These are phyloP conservation scores for Caranx ignobilis DNA, from an alignment of 2,113 vertebrate species.

Conservation along the genomic window DNA sequence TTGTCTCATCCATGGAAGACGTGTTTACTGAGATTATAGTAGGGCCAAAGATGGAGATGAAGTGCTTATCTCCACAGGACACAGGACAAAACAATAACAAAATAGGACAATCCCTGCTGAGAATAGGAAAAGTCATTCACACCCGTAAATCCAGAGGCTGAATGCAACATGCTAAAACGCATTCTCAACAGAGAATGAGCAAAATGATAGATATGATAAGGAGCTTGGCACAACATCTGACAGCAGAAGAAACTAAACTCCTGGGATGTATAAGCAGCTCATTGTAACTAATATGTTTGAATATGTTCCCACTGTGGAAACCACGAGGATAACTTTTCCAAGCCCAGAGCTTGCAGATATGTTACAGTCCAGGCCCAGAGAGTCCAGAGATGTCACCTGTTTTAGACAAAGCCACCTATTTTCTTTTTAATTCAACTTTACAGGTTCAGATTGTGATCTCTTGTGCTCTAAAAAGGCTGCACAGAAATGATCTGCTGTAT, in stretches of 20 bases:
- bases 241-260: constrained; percentile 30
- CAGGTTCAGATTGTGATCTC: constrained; percentile 32
- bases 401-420: constrained; percentile 13
- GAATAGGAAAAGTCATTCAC: no score
- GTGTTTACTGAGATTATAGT: no score
- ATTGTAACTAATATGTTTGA: constrained; percentile 14
- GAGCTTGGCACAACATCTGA: constrained; percentile 26
- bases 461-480: constrained; percentile 25
- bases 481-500: constrained; percentile 36
- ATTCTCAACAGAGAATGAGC: no score
- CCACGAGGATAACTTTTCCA: constrained; percentile 4
- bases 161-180: no score
- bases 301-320: constrained; percentile 30
- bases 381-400: constrained; percentile 1
- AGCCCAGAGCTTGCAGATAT: background rate
- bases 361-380: constrained; percentile 7
- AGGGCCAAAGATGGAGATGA: no score
- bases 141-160: no score
- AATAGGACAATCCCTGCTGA: no score
- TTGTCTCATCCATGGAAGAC: no score
- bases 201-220: constrained; percentile 2
- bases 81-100: no score
- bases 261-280: constrained; percentile 28
- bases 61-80: no score
- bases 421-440: background rate